phyloP scores from a whole-genome alignment of 1,140 invertebrate genomes.

The Caenorhabditis brenneri region DNA sequence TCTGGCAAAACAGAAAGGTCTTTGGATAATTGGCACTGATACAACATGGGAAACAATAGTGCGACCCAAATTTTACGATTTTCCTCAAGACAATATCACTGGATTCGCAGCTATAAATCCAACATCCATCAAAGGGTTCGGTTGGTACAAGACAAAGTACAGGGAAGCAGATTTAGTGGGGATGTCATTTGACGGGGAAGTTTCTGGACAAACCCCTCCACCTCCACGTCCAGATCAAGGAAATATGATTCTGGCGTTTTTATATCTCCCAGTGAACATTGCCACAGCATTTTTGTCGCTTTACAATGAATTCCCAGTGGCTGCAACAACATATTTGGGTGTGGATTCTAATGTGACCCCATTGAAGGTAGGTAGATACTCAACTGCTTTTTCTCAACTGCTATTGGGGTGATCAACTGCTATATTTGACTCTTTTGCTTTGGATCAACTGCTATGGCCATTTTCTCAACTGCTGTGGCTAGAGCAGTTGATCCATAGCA shows the following conservation, averaged over 20 bases:
- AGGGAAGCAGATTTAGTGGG: not conserved
- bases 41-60: not conserved
- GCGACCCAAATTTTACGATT: no score
- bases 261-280: not conserved
- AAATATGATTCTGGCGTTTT: not conserved
- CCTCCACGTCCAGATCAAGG: not conserved
- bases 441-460: no score
- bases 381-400: no score
- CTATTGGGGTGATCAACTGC: no score
- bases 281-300: not conserved
- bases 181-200: not conserved
- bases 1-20: not conserved
- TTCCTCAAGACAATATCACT: not conserved
- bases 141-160: not conserved
- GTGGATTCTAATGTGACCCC: constrained; percentile 11
- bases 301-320: not conserved
- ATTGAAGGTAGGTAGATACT: not conserved
- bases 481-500: no score
- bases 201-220: no score
- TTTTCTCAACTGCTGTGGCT: no score
- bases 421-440: no score
- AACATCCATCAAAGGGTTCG: not conserved
- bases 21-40: not conserved
- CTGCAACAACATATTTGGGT: not conserved
- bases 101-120: not conserved